Conservation (phyloP, 2,113 vertebrate genomes). For the Prinia subflava region DNA sequence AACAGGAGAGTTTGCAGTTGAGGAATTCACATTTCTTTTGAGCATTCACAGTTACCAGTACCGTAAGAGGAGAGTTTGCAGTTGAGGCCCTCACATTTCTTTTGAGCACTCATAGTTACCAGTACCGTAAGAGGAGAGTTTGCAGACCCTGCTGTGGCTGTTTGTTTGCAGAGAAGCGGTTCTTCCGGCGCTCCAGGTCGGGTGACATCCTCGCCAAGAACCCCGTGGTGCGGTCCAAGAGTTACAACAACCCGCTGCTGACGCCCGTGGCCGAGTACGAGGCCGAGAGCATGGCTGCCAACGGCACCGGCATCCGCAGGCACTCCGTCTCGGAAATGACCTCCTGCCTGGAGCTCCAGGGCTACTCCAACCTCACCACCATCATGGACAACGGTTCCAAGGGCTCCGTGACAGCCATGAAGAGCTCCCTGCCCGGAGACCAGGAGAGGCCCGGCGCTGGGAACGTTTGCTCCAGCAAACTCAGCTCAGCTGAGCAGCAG, state of each 20-base stretch:
- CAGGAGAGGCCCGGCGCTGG: not conserved
- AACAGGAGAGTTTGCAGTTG: no score
- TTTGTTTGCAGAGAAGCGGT: conserved; percentile 82
- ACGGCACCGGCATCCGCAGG: conserved; percentile 74
- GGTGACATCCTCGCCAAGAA: conserved; percentile 80
- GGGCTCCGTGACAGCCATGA: conserved; percentile 29
- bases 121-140: not conserved
- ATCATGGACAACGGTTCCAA: conserved; percentile 63
- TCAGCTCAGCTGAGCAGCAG: conserved; percentile 31
- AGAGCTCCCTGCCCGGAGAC: not conserved
- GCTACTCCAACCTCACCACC: conserved; percentile 69
- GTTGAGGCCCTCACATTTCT: not conserved
- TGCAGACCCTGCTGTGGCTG: not conserved
- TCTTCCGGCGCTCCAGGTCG: conserved; percentile 75
- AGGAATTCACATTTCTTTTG: no score
- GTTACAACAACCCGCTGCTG: conserved; percentile 92
- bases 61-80: no score
- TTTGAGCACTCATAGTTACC: not conserved
- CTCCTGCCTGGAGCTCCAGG: conserved; percentile 82
- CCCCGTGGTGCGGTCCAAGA: conserved; percentile 89
- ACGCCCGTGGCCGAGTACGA: conserved; percentile 89
- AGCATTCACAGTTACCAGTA: no score
- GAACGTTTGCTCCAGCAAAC: conserved; percentile 22
- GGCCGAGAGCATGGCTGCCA: conserved; percentile 62
- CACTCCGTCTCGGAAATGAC: conserved; percentile 94